Base-by-base conservation (phyloP, 2,797 vertebrate genomes). In the Sebastes alutus region DNA sequence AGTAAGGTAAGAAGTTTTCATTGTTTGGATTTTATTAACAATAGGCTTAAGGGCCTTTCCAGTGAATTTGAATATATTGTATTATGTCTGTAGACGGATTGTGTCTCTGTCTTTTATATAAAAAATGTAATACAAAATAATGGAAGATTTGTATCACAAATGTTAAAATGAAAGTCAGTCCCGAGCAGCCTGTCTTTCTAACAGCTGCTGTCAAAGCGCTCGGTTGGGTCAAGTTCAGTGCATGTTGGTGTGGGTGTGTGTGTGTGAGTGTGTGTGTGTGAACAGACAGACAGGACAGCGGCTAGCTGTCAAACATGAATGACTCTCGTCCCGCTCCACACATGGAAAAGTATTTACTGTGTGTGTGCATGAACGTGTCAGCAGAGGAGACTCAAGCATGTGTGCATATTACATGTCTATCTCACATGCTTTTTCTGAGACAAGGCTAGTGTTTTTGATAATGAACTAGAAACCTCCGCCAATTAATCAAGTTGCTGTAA, bases 1-100 rank as follows among this genome's bases (percentile, higher is more conserved):
- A 3, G 27, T 27, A 70, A 93, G 94, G 93, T 95, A 93, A 93
- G 92, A 84, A 1, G 46, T 65, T 81, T 60, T 55, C 33, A 52
- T 71, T 78, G 33, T 83, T 76, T 71, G 20, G 13, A 3, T 77
- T 61, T 73, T 70, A 46, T 72, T 49, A 38, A 23, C 30, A 33
- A 30, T 33, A 59, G 58, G 7, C 25, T 56, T 20, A 27, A 55
- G 5, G 25, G 30, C 55, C 55, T 52, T 35, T 55, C 35, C 33
- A 7, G 11, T 67, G 25, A 61, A 12, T 77, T 60, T 80, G 20
- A 69, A 62, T 81, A 7, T 13, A 9, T 68, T 27, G 1, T 35
- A 18, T 55, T 29, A 49, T 32, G 2, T 46, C 30, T 59, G 23
- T 22, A 23, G 22, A 61, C 5, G 16, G 14, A 70, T 22, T 2